Base-by-base conservation (phyloP, 2,888 invertebrate genomes). In the Dichetophora obliterata region DNA sequence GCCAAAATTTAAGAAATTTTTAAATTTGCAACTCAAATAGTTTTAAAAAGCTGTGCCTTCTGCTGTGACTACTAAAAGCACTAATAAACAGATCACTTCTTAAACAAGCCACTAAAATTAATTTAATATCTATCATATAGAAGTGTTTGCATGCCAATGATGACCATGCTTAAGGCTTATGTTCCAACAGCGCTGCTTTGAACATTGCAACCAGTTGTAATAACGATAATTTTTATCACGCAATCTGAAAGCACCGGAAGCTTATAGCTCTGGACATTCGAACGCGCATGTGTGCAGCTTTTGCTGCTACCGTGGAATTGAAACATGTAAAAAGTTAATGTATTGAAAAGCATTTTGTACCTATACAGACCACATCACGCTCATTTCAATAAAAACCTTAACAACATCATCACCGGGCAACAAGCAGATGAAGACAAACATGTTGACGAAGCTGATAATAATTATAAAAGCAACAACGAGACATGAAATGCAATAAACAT, bases 181-280 rank as follows among this genome's bases (percentile, higher is more conserved):
- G 11, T 43, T 14, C 14, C 43, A 43, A 43, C 3, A 43, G 19
- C 54, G n/a, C 9, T 54, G n/a, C 22, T 54, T 54, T 54, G 1
- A 54, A 54, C n/a, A 54, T 54, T 54, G 19, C 19, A 54, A n/a
- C n/a, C 54, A 66, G 74, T 66, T 73, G 69, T 54, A 16, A 14
- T 27, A 73, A 24, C 70, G 75, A 79, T 79, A 74, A 78, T 68
- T 79, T 79, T 77, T 76, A 77, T 77, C 73, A 77, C 79, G 77
- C 77, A 71, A 79, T 65, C 63, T 65, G 16, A 8, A n/a, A 31
- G 63, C 63, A 65, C 31, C 31, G 63, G 63, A 65, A 34, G 63
- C 63, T 34, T 27, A 27, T 31, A 6, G 16, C 11, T 43, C 14
- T 43, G 43, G 43, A 57, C 57, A 19, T 57, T 22, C 57, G 22